A percentile compares a stretch with the other conserved stretches of the same genome.
These are phyloP conservation scores for Aphidoletes aphidimyza DNA, from an alignment of 2,888 invertebrate species.

Conservation along the genomic window DNA sequence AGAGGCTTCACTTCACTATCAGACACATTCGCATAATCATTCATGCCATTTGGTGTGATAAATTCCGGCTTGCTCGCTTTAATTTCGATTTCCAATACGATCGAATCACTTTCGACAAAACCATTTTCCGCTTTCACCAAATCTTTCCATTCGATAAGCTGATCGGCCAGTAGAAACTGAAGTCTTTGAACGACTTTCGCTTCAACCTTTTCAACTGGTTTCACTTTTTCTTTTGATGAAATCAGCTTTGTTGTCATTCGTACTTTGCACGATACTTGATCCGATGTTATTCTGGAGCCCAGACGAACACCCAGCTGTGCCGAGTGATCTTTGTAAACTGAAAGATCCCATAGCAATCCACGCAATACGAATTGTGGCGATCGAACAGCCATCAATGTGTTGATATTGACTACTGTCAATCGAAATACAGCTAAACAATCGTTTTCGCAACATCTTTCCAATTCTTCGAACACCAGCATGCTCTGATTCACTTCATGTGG, in stretches of 20 bases:
- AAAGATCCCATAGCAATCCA: background rate
- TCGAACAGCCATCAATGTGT: constrained; percentile 9
- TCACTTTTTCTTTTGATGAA: background rate
- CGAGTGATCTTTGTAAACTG: background rate
- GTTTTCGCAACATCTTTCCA: background rate
- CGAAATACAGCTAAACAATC: background rate
- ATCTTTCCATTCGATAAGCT: background rate
- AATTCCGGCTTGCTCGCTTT: background rate
- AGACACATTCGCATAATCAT: no score
- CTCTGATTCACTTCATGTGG: background rate
- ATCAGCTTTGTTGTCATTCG: background rate
- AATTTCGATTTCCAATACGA: background rate
- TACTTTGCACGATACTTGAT: background rate
- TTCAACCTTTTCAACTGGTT: background rate
- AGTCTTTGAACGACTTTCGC: background rate
- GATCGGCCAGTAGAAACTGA: no score
- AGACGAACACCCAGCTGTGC: background rate
- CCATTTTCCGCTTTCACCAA: background rate
- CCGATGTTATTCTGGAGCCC: background rate
- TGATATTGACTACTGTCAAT: background rate
- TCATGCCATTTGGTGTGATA: background rate
- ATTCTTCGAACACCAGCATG: background rate
- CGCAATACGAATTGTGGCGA: background rate
- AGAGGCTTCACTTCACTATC: background rate
- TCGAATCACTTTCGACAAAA: background rate